These are phyloP conservation scores for Amphiprion percula DNA, from an alignment of 2,113 vertebrate genomes.

Conservation along the genomic window DNA sequence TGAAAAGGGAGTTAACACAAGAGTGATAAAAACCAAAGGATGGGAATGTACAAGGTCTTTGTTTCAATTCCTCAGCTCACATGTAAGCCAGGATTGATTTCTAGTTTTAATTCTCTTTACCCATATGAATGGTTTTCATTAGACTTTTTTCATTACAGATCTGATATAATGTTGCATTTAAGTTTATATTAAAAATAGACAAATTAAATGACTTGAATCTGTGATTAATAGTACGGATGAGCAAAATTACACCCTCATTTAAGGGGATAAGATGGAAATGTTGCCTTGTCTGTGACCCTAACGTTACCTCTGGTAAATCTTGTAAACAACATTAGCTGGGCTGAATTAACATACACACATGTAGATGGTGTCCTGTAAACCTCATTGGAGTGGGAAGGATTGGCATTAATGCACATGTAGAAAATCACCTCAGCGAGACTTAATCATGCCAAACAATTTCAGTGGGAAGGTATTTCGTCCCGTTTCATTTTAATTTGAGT, in stretches of 20 bases:
- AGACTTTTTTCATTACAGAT: slow-evolving; percentile 8
- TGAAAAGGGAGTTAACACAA: slow-evolving; percentile 25
- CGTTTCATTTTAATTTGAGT: slow-evolving; percentile 83
- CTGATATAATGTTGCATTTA: slow-evolving; percentile 11
- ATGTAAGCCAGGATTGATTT: background rate
- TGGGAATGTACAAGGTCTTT: background rate
- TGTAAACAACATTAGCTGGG: slow-evolving; percentile 74
- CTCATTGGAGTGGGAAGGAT: slow-evolving; percentile 60
- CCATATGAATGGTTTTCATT: background rate
- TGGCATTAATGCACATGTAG: slow-evolving; percentile 70
- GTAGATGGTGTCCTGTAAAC: slow-evolving; percentile 55
- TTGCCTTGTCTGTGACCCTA: slow-evolving; percentile 73
- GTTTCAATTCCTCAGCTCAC: background rate
- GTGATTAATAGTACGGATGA: slow-evolving; percentile 61
- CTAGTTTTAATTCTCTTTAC: background rate
- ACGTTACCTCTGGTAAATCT: slow-evolving; percentile 73
- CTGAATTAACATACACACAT: slow-evolving; percentile 81
- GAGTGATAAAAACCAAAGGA: slow-evolving; percentile 20
- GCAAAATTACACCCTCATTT: slow-evolving; percentile 65
- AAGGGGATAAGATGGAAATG: slow-evolving; percentile 56
- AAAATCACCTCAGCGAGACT: slow-evolving; percentile 73
- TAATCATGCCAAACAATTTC: slow-evolving; percentile 81
- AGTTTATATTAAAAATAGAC: slow-evolving; percentile 38
- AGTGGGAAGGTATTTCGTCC: slow-evolving; percentile 69
- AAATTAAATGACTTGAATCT: slow-evolving; percentile 49